Percentiles rank a stretch among this genome's conserved stretches.
Evolutionary conservation across 1,140 invertebrate genomes (phyloP).

Genomic region (Luehdorfia chinensis): DNA sequence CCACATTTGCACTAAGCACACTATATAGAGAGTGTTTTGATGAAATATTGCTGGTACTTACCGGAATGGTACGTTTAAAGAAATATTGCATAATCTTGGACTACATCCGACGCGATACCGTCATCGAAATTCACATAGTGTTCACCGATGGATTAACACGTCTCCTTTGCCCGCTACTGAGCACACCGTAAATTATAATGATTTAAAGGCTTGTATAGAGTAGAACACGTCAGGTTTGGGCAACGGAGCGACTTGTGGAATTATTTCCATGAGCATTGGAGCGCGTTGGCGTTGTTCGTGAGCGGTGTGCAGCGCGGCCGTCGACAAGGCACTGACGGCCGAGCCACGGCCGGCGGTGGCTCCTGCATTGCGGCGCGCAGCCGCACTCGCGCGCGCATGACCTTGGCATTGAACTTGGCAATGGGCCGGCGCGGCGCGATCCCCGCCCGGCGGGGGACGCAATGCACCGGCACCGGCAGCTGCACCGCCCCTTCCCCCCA

Average conservation of each 20-base stretch:
- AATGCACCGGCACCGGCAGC: constrained; percentile 65
- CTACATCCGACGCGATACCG: constrained; percentile 30
- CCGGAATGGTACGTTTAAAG: constrained; percentile 39
- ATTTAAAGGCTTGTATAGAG: not conserved
- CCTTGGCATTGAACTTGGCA: constrained; percentile 80
- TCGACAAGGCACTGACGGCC: constrained; percentile 62
- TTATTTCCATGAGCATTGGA: not conserved
- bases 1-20: too few species aligned
- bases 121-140: constrained; percentile 38
- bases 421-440: constrained; percentile 49
- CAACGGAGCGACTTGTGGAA: constrained; percentile 1
- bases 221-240: too few species aligned
- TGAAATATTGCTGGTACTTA: constrained; percentile 34
- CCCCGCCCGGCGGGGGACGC: constrained; percentile 30
- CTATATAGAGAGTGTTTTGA: constrained; percentile 8
- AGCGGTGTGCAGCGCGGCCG: constrained; percentile 47
- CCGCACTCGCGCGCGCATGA: constrained; percentile 75
- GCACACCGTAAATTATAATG: constrained; percentile 11
- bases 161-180: constrained; percentile 24
- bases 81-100: constrained; percentile 56
- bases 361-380: constrained; percentile 78
- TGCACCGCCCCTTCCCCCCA: constrained; percentile 57
- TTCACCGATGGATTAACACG: constrained; percentile 25
- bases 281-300: constrained; percentile 2
- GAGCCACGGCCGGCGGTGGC: constrained; percentile 60